phyloP scores from a whole-genome alignment of 2,797 vertebrate species.

The Melanotaenia boesemani region DNA sequence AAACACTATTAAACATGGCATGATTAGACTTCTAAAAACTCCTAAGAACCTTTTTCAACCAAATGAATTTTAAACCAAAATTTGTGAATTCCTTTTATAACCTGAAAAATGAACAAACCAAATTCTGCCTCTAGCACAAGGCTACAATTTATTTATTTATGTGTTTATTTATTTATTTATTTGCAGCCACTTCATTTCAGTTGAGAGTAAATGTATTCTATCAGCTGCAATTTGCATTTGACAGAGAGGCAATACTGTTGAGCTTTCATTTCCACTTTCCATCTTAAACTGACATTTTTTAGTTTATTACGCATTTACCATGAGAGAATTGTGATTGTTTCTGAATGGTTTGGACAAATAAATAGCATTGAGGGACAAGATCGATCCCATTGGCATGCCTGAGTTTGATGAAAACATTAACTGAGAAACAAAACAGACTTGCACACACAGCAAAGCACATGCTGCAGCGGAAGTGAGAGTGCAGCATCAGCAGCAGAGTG shows the following conservation, averaged over 20 bases:
- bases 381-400: neutral
- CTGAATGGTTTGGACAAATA: neutral
- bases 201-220: neutral
- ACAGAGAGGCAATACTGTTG: neutral
- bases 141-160: no score
- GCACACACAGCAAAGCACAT: neutral
- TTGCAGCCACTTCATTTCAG: neutral
- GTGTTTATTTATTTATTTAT: neutral
- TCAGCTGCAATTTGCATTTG: neutral
- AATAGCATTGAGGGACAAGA: neutral
- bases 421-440: neutral
- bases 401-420: neutral
- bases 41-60: neutral
- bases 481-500: constrained; percentile 24
- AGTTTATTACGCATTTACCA: neutral
- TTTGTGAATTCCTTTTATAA: neutral
- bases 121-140: neutral
- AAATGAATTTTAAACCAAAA: neutral
- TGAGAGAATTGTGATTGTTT: neutral
- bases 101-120: neutral
- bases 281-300: constrained; percentile 2
- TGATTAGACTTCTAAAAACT: neutral
- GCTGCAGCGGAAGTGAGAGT: constrained; percentile 31
- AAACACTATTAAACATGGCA: neutral
- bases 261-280: neutral